Evolutionary conservation across 2,113 vertebrate species (phyloP), one percentile per base, ranked within the genome.

Genomic region (Petroica traversi): DNA sequence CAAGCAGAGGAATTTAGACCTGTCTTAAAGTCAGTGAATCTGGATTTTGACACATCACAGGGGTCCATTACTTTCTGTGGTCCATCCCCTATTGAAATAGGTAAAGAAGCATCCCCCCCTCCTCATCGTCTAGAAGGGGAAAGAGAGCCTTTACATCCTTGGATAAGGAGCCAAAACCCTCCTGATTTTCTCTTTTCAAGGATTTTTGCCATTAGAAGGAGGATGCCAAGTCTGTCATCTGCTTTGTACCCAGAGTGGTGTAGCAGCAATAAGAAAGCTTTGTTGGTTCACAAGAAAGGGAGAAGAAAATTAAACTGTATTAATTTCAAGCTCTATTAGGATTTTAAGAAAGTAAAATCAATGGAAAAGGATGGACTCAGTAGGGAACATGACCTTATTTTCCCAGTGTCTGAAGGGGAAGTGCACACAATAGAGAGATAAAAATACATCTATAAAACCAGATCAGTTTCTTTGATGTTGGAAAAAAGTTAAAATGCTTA

Each of bases 321-420:
- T 96, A 95, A 96, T 93, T 97, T 97, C 95, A 96, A 93, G 93
- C 90, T 96, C 96, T 97, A 96, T 95, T 95, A 96, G 90, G 95
- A 97, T 92, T 94, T 77, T 71, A 88, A 41, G 78, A 67, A 95
- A 23, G 34, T 93, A 91, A 94, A 96, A 96, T 97, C 96, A 93
- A 92, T 92, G 95, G 95, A 64, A 91, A 96, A 93, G 79, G 93
- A 96, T 76, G 76, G 94, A 96, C 88, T 83, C 89, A 23, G 86
- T 85, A 79, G 92, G 88, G 83, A 88, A 92, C 4, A 12, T 86
- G 95, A 97, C 88, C 88, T 95, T 82, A 90, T 94, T 95, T 94
- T 89, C 64, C 88, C 63, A 31, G 22, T 88, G 83, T 95, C 85
- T 89, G 85, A 93, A 86, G 83, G 36, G 68, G 80, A 89, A 89